A percentile compares a stretch with the other conserved stretches of the same genome.
phyloP scores from a whole-genome alignment of 2,113 vertebrate species.

The Heteronetta atricapilla region DNA sequence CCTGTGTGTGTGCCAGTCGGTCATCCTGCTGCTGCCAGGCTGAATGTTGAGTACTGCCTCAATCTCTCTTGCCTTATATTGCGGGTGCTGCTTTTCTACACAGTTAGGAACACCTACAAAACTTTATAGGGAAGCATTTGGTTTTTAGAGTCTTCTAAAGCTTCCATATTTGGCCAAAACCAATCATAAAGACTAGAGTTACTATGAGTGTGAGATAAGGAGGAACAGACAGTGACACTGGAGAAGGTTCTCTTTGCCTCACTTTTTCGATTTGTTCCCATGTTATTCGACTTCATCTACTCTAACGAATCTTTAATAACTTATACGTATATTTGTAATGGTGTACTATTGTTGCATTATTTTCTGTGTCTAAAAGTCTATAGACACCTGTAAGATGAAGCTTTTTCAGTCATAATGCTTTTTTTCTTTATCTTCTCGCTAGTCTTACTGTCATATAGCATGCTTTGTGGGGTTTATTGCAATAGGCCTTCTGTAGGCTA shows the following conservation, averaged over 20 bases:
- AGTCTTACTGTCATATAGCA: background rate
- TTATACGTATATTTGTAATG: background rate
- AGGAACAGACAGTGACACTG: background rate
- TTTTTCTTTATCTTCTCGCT: background rate
- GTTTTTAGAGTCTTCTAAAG: background rate
- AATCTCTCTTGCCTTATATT: background rate
- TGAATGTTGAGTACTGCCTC: background rate
- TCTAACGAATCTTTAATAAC: background rate
- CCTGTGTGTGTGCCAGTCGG: rapidly evolving
- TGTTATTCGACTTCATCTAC: background rate
- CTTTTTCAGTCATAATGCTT: background rate
- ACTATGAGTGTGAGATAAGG: background rate
- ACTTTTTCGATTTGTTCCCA: background rate
- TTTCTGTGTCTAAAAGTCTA: background rate
- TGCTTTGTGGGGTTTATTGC: background rate
- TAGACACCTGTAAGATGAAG: background rate
- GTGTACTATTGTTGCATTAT: background rate
- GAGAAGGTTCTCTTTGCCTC: background rate
- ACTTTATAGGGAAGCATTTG: background rate
- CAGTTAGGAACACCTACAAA: background rate
- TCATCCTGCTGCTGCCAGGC: background rate
- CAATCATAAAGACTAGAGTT: background rate
- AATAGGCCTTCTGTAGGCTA: background rate
- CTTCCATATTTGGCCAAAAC: background rate
- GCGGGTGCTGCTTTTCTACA: background rate